Conservation (phyloP, 2,113 vertebrate species). For the Pithys albifrons region DNA sequence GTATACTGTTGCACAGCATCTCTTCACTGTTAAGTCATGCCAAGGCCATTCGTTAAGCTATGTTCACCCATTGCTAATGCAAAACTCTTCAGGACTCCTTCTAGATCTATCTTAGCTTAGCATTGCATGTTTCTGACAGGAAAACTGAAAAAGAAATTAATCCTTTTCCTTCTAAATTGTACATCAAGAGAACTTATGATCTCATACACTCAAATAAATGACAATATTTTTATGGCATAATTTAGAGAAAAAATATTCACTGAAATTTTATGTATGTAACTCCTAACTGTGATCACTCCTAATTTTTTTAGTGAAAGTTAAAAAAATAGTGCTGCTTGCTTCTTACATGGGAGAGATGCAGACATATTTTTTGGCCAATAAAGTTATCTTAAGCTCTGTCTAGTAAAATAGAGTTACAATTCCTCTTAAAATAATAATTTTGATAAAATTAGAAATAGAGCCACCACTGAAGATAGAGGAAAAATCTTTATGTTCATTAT, state of each 20-base stretch:
- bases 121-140: neutral
- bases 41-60: neutral
- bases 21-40: neutral
- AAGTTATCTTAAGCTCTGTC: neutral
- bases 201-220: neutral
- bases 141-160: neutral
- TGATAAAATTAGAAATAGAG: neutral
- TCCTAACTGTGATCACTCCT: neutral
- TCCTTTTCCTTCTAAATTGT: neutral
- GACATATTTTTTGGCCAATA: neutral
- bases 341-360: neutral
- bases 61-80: neutral
- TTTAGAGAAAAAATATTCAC: neutral
- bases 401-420: neutral
- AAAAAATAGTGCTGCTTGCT: neutral
- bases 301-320: neutral
- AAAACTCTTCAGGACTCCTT: neutral
- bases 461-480: neutral
- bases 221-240: neutral
- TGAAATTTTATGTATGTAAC: neutral
- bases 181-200: neutral
- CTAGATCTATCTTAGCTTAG: neutral
- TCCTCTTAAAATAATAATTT: neutral
- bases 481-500: neutral
- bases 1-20: neutral